These are phyloP conservation scores for Mus spicilegus DNA, from an alignment of 2,113 vertebrate genomes.

Conservation along the genomic window DNA sequence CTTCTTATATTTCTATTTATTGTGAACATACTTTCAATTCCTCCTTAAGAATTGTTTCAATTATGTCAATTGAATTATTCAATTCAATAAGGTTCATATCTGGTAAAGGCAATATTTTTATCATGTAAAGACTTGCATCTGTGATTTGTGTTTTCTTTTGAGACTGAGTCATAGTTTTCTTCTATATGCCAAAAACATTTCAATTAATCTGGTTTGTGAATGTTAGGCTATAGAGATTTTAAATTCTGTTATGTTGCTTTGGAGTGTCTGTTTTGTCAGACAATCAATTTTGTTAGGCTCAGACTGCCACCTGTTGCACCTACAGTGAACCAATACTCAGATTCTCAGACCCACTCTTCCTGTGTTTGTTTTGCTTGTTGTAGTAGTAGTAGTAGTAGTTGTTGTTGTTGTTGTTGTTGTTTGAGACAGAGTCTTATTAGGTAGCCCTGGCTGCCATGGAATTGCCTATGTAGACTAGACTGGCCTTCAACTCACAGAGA, in stretches of 20 bases:
- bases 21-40: slow-evolving; percentile 33
- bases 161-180: slow-evolving; percentile 42
- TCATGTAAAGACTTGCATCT: not conserved
- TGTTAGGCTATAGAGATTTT: slow-evolving; percentile 10
- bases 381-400: not conserved
- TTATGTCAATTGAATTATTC: not conserved
- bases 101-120: slow-evolving; percentile 3
- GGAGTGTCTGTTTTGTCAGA: not conserved
- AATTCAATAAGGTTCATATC: not conserved
- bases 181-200: slow-evolving; percentile 13
- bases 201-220: slow-evolving; percentile 10
- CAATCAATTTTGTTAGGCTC: slow-evolving; percentile 3
- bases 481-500: not conserved
- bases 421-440: not conserved
- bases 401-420: not conserved
- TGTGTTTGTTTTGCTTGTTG: not conserved
- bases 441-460: not conserved
- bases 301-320: not conserved
- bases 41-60: slow-evolving; percentile 26
- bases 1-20: not conserved
- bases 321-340: not conserved
- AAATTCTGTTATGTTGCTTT: not conserved
- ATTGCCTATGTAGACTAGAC: not conserved
- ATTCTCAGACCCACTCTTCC: not conserved
- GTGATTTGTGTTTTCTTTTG: slow-evolving; percentile 18